phyloP scores from a whole-genome alignment of 2,888 invertebrate genomes.

The Lycaena phlaeas region DNA sequence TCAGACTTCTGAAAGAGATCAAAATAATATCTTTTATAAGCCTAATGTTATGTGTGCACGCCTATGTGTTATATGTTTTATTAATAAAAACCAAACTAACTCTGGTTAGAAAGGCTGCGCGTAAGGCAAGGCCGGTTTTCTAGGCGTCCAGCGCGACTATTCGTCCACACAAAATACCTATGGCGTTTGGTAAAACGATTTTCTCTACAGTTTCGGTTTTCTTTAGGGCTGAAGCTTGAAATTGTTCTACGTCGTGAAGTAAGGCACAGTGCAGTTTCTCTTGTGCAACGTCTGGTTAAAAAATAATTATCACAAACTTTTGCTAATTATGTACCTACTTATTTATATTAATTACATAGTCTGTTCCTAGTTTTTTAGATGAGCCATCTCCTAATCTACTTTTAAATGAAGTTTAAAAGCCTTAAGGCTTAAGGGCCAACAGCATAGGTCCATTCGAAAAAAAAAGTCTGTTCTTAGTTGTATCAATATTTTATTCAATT shows the following conservation, averaged over 20 bases:
- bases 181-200: slow-evolving; percentile 85
- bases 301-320: slow-evolving; percentile 12
- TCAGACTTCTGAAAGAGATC: too few species aligned
- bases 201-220: slow-evolving; percentile 88
- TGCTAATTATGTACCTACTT: too few species aligned
- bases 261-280: slow-evolving; percentile 84
- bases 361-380: too few species aligned
- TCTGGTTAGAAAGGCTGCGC: background rate
- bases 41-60: too few species aligned
- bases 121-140: background rate
- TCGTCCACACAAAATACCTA: slow-evolving; percentile 77
- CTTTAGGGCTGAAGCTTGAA: slow-evolving; percentile 82
- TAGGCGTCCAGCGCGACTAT: background rate
- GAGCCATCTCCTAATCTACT: too few species aligned
- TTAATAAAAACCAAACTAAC: slow-evolving; percentile 1
- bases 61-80: background rate
- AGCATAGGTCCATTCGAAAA: too few species aligned
- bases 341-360: too few species aligned
- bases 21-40: too few species aligned
- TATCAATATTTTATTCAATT: too few species aligned
- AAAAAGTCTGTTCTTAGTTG: too few species aligned
- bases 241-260: slow-evolving; percentile 82
- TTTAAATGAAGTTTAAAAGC: too few species aligned
- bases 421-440: too few species aligned
- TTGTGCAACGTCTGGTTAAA: slow-evolving; percentile 77